phyloP scores from a whole-genome alignment of 2,888 invertebrate genomes.

The Meganola albula region DNA sequence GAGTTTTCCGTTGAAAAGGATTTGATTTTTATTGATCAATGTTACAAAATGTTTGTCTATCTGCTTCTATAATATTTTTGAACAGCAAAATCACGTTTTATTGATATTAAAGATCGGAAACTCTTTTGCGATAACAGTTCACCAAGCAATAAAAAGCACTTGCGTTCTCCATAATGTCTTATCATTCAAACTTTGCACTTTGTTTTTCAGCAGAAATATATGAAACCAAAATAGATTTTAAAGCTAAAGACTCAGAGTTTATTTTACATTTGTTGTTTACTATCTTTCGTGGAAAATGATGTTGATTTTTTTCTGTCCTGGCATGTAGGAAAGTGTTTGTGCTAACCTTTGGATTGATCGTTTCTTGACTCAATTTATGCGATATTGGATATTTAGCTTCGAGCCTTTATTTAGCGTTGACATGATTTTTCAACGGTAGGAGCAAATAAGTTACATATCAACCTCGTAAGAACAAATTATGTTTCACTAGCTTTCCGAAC shows the following conservation, averaged over 20 bases:
- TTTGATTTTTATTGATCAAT: no score
- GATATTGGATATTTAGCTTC: slow-evolving; percentile 1
- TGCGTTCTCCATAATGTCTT: slow-evolving; percentile 27
- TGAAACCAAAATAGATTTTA: slow-evolving; percentile 22
- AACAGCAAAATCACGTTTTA: no score
- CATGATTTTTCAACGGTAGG: no score
- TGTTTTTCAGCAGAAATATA: slow-evolving; percentile 6
- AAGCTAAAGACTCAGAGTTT: neutral
- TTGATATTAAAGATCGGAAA: no score
- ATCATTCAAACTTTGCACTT: slow-evolving; percentile 34
- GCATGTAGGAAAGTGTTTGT: slow-evolving; percentile 10
- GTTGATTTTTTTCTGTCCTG: slow-evolving; percentile 8
- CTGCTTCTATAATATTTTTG: no score
- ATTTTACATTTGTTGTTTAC: slow-evolving; percentile 9
- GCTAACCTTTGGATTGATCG: slow-evolving; percentile 8
- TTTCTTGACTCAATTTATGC: slow-evolving; percentile 6
- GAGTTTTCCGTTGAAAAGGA: no score
- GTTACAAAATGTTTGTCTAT: no score
- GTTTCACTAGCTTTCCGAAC: no score
- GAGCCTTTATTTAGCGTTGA: neutral
- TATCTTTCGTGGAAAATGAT: slow-evolving; percentile 12
- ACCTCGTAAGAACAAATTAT: no score
- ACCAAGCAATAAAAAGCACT: slow-evolving; percentile 28
- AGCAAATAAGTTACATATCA: no score
- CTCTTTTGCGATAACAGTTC: slow-evolving; percentile 24